A percentile compares a stretch with the other conserved stretches of the same genome.
phyloP scores from a whole-genome alignment of 2,113 vertebrate species.

The Pimephales promelas region DNA sequence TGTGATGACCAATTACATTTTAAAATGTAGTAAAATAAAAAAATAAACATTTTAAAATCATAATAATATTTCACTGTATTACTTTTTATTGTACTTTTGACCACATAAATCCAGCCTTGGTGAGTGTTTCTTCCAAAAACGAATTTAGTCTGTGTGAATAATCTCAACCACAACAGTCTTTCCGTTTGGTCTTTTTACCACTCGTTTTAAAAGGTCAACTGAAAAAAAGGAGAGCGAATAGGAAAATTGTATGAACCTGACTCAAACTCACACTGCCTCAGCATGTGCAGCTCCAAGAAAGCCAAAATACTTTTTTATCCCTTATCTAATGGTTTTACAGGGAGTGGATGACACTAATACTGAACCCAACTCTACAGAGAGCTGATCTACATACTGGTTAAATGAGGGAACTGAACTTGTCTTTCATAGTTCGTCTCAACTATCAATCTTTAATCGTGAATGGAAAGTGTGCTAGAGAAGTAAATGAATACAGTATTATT shows the following conservation, averaged over 20 bases:
- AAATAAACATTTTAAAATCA: too few relatives aligned
- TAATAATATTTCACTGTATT: too few relatives aligned
- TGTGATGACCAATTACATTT: neutral
- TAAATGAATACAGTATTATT: slow-evolving; percentile 26
- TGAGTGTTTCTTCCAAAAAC: too few relatives aligned
- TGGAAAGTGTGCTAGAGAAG: slow-evolving; percentile 33
- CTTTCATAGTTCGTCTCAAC: neutral
- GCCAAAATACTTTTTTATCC: neutral
- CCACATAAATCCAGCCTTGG: neutral
- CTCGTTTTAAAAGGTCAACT: neutral
- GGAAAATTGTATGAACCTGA: neutral
- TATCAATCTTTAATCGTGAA: slow-evolving; percentile 50
- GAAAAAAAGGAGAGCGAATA: neutral
- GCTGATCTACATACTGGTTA: slow-evolving; percentile 42
- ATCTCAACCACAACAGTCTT: neutral
- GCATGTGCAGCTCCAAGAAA: neutral
- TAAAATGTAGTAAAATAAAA: too few relatives aligned
- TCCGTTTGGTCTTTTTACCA: neutral
- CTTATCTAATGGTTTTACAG: neutral
- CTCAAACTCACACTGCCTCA: neutral
- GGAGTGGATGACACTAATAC: neutral
- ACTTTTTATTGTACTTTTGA: neutral
- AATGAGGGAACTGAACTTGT: slow-evolving; percentile 24
- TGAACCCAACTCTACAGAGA: neutral
- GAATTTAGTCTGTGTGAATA: neutral